Percentiles rank a stretch among this genome's conserved stretches.
Evolutionary conservation across 2,113 vertebrate species (phyloP).

Genomic region (Heteronetta atricapilla): DNA sequence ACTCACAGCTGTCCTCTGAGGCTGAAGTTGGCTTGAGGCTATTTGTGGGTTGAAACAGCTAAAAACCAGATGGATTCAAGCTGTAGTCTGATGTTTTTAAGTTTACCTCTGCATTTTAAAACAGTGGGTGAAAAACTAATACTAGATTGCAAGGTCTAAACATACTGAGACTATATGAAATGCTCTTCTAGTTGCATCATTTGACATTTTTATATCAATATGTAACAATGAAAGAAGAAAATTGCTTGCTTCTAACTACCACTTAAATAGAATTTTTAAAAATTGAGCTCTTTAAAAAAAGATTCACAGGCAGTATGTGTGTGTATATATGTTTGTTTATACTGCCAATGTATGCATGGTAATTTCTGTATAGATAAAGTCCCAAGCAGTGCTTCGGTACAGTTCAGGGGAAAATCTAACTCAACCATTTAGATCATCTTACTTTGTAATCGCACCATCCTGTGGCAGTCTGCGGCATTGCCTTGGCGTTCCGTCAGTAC

Average conservation of each 20-base stretch:
- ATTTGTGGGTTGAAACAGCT: background rate
- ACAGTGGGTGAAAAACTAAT: background rate
- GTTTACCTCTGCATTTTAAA: background rate
- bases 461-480: background rate
- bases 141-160: background rate
- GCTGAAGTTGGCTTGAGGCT: background rate
- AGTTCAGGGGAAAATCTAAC: background rate
- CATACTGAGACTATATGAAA: background rate
- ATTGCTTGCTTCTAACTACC: background rate
- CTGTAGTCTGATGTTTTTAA: background rate
- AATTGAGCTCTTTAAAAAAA: background rate
- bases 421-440: background rate
- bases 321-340: background rate
- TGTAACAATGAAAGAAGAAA: background rate
- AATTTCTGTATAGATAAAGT: background rate
- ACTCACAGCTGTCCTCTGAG: background rate
- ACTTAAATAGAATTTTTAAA: background rate
- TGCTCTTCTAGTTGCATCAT: background rate
- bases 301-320: background rate
- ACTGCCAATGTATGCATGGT: background rate
- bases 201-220: background rate
- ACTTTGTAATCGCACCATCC: conserved; percentile 42
- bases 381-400: background rate
- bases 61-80: background rate
- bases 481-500: background rate